Percentiles rank a stretch among this genome's conserved stretches.
These are phyloP conservation scores for Cheilosia scutellata DNA, from an alignment of 2,888 invertebrate species.

Conservation along the genomic window DNA sequence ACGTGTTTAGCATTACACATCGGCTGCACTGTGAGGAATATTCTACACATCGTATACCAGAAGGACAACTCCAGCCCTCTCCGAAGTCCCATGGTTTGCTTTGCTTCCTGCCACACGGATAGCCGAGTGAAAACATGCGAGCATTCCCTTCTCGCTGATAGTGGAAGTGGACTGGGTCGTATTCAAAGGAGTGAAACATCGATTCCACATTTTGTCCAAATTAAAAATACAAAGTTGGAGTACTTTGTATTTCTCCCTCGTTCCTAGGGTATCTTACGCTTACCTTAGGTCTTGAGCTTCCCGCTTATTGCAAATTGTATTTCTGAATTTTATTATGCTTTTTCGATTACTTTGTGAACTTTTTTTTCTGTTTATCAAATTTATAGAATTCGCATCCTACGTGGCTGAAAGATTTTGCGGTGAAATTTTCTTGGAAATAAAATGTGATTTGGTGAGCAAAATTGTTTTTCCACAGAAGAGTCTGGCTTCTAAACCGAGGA, in stretches of 20 bases:
- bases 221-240: background rate
- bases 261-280: constrained; percentile 8
- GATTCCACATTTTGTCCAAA: constrained; percentile 10
- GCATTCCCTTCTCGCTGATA: background rate
- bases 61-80: background rate
- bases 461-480: background rate
- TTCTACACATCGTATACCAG: constrained; percentile 7
- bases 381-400: background rate
- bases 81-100: constrained; percentile 1
- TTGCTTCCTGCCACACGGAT: constrained; percentile 28
- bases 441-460: background rate
- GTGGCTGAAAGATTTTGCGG: background rate
- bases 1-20: constrained; percentile 70
- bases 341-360: constrained; percentile 21
- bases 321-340: constrained; percentile 32
- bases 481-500: background rate
- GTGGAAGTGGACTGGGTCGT: background rate
- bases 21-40: no score
- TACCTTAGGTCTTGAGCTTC: constrained; percentile 20
- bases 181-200: constrained; percentile 31
- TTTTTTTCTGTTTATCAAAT: background rate
- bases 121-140: background rate
- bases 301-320: constrained; percentile 57
- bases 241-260: constrained; percentile 27
- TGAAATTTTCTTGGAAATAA: background rate